Evolutionary conservation across 2,797 vertebrate genomes (phyloP).

Genomic region (Chloroceryle inda): DNA sequence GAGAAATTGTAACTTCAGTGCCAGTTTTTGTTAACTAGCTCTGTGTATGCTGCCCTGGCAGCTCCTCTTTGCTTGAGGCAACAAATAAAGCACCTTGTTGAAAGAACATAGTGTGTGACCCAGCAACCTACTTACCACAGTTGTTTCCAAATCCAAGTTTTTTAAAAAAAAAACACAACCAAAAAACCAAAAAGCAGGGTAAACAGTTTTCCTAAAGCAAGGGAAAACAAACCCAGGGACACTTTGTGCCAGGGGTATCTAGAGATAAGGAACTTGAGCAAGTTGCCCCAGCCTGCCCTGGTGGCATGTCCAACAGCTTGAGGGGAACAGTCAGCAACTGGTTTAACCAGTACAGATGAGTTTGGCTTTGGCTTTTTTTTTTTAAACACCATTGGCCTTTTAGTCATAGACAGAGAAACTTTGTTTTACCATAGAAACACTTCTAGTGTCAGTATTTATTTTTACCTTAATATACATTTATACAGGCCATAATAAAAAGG

Average conservation of each 20-base stretch:
- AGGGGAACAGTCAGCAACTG: not conserved
- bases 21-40: not conserved
- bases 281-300: not conserved
- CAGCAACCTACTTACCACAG: not conserved
- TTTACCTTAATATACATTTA: conserved; percentile 85
- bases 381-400: not conserved
- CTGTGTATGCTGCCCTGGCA: not conserved
- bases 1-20: not conserved
- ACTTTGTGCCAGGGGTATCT: not conserved
- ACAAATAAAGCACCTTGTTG: conserved; percentile 23
- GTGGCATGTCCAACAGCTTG: not conserved
- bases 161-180: not conserved
- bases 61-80: not conserved
- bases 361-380: not conserved
- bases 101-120: not conserved
- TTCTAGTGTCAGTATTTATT: conserved; percentile 82
- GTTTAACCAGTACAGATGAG: not conserved
- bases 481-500: conserved; percentile 86
- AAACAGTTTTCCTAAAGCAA: not conserved
- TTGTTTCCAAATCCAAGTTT: not conserved
- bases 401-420: conserved; percentile 4
- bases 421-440: conserved; percentile 73
- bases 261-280: not conserved
- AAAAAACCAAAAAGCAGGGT: not conserved
- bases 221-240: not conserved